Base-by-base conservation (phyloP, 2,113 vertebrate genomes). In the Apteryx mantelli region DNA sequence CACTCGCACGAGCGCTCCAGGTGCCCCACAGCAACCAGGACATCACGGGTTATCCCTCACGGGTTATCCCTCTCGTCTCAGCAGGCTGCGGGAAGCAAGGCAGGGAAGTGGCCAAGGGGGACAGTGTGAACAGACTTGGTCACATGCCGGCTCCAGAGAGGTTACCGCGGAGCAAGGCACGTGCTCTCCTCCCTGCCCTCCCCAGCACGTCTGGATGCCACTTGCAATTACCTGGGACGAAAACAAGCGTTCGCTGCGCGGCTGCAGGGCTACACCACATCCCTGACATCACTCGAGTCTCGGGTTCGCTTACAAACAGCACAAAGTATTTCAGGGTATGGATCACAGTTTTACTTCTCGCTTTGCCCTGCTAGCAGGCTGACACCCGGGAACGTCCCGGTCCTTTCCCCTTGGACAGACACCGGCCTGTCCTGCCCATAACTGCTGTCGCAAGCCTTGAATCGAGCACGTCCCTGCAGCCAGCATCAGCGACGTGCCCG, bases 401-500 rank as follows among this genome's bases (percentile, higher is more conserved):
- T 8, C n/a, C 19, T 21, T 44, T 28, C 76, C 30, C 13, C 55
- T 79, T 5, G 5, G 13, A 38, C n/a, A 56, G 76, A 11, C 60
- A 28, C 0, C 1, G 1, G 0, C 22, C 30, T 32, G 36, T 40
- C 82, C 76, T 56, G 34, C 22, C 74, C 32, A 3, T 3, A 36
- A 7, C 28, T 48, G 48, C 55, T 9, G 21, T 16, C 22, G 12
- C 34, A 34, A 63, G 16, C 22, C 53, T 55, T 11, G 66, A 71
- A 17, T 0, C 11, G 6, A 44, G 26, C 65, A n/a, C 26, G 0
- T 1, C 21, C 13, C 2, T 25, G 1, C 1, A 24, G 30, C 3
- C 66, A 9, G 11, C 42, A 16, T 18, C 11, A 1, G 25, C 18
- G 36, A 3, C 19, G 55, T 32, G 18, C 64, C 44, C 1, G 2